These are phyloP conservation scores for Aphelocoma californica DNA, from an alignment of 2,797 vertebrate genomes.

Conservation along the genomic window DNA sequence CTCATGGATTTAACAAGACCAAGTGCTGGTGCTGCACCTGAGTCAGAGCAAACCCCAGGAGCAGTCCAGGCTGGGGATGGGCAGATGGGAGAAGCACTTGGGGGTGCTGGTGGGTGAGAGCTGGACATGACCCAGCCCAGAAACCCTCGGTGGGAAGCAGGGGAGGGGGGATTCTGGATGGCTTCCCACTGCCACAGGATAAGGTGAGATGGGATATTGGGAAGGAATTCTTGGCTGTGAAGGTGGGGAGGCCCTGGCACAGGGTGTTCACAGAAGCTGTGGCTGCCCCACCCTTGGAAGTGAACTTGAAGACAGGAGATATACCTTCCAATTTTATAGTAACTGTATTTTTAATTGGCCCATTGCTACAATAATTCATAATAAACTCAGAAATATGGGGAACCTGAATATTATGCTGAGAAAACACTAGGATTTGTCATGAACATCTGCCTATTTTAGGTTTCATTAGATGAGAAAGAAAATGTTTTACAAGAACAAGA, in stretches of 20 bases:
- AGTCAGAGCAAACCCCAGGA: neutral
- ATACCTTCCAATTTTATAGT: neutral
- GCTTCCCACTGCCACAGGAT: neutral
- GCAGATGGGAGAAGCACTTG: neutral
- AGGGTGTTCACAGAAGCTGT: neutral
- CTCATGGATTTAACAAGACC: neutral
- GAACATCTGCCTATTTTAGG: neutral
- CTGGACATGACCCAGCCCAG: neutral
- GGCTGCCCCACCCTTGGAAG: neutral
- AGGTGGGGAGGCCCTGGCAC: neutral
- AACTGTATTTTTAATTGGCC: neutral
- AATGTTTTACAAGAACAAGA: neutral
- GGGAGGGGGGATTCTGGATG: neutral
- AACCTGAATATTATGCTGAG: neutral
- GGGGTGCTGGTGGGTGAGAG: neutral
- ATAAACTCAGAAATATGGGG: neutral
- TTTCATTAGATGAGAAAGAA: neutral
- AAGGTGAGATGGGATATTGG: neutral
- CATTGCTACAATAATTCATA: neutral
- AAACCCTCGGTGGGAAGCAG: accelerated
- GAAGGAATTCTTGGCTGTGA: accelerated
- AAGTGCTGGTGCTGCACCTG: neutral
- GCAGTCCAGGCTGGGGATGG: neutral
- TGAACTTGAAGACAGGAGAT: neutral
- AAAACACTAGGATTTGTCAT: neutral